These are phyloP conservation scores for Pagrus major DNA, from an alignment of 2,113 vertebrate genomes.

Conservation along the genomic window DNA sequence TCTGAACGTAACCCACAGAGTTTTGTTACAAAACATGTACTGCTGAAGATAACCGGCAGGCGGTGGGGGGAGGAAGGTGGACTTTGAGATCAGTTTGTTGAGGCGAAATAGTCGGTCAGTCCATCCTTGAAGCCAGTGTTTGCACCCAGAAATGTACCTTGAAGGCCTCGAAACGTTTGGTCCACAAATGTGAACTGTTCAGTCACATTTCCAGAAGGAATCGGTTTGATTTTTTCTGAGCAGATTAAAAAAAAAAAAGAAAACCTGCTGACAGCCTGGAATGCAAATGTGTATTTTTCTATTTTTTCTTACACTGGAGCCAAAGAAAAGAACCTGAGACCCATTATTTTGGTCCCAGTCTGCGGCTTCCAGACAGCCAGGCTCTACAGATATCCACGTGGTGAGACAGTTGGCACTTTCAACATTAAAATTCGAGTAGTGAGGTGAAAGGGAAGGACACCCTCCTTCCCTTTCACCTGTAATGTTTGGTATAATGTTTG, in stretches of 20 bases:
- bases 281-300: conserved; percentile 36
- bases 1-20: conserved; percentile 36
- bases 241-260: conserved; percentile 7
- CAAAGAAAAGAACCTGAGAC: conserved; percentile 28
- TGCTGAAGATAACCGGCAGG: conserved; percentile 43
- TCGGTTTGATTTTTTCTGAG: conserved; percentile 2
- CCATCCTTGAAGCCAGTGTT: conserved; percentile 26
- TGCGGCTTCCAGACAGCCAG: conserved; percentile 12
- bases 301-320: conserved; percentile 6
- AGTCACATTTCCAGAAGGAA: conserved; percentile 39
- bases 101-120: conserved; percentile 9
- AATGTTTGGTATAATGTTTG: conserved; percentile 2
- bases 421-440: conserved; percentile 32
- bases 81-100: conserved; percentile 27
- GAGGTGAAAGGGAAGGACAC: too few species aligned
- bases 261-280: conserved; percentile 20
- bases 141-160: conserved; percentile 29
- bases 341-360: conserved; percentile 42
- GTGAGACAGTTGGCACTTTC: conserved; percentile 67
- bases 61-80: conserved; percentile 1
- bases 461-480: too few species aligned
- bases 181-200: conserved; percentile 47
- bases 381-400: conserved; percentile 9
- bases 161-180: conserved; percentile 74
- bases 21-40: conserved; percentile 57